Percentiles rank a stretch among this genome's conserved stretches.
Evolutionary conservation across 2,888 invertebrate species (phyloP).

Genomic region (Eristalinus aeneus): DNA sequence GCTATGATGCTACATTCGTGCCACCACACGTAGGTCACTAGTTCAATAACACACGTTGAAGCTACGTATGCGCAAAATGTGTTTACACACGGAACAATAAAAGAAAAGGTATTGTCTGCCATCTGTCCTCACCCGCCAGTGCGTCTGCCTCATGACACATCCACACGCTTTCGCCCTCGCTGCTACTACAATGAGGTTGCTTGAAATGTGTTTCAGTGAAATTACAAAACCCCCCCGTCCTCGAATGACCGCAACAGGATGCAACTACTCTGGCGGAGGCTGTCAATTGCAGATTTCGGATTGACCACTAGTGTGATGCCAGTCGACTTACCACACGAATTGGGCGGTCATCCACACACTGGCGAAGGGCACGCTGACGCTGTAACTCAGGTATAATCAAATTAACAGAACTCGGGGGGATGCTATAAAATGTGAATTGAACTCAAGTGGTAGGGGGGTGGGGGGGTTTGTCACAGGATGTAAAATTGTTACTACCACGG

Average conservation of each 20-base stretch:
- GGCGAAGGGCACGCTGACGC: constrained; percentile 49
- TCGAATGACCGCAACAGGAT: constrained; percentile 59
- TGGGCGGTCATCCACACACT: constrained; percentile 29
- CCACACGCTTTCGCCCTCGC: not conserved
- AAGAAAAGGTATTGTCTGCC: not conserved
- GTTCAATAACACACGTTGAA: constrained; percentile 65
- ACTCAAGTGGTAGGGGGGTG: constrained; percentile 17
- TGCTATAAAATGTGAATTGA: constrained; percentile 45
- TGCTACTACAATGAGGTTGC: constrained; percentile 2
- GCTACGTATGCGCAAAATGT: constrained; percentile 40
- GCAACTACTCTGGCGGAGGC: constrained; percentile 42
- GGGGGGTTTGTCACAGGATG: constrained; percentile 36
- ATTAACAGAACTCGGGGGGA: constrained; percentile 21
- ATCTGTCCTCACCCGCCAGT: not conserved
- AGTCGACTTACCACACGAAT: constrained; percentile 51
- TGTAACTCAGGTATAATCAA: constrained; percentile 65
- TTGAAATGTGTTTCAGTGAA: constrained; percentile 46
- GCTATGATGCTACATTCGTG: constrained; percentile 19
- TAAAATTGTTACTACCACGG: constrained; percentile 24
- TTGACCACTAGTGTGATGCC: constrained; percentile 64
- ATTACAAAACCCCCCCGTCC: constrained; percentile 58
- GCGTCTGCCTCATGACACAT: not conserved
- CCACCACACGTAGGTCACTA: constrained; percentile 56
- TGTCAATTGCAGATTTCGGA: constrained; percentile 65
- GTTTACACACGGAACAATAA: constrained; percentile 28